Evolutionary conservation across 2,113 vertebrate genomes (phyloP).

Genomic region (Hydropotes inermis): DNA sequence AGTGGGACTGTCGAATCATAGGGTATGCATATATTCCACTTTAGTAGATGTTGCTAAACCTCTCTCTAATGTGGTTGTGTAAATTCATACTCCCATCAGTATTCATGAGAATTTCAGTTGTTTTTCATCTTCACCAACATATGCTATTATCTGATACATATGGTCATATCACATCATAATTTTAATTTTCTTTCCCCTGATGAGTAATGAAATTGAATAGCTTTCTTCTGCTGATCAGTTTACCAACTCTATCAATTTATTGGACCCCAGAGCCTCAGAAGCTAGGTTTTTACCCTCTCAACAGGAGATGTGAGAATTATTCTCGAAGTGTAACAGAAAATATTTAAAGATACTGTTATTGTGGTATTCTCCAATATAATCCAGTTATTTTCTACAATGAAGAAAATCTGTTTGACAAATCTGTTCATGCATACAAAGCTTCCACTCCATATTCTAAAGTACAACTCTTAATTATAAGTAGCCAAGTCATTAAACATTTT

Average conservation of each 20-base stretch:
- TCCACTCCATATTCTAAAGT: background rate
- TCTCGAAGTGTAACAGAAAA: background rate
- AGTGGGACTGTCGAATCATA: background rate
- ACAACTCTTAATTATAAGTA: background rate
- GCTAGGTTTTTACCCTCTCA: background rate
- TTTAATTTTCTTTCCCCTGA: constrained; percentile 8
- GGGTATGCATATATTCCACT: background rate
- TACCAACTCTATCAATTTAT: background rate
- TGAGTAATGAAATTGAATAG: background rate
- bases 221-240: background rate
- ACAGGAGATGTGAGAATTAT: background rate
- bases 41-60: background rate
- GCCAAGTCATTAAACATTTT: background rate
- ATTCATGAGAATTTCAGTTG: background rate
- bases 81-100: background rate
- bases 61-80: background rate
- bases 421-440: background rate
- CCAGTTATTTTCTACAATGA: background rate
- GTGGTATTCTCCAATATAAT: background rate
- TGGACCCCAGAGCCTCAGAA: background rate
- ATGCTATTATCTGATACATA: background rate
- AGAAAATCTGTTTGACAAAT: background rate
- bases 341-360: background rate
- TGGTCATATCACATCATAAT: background rate
- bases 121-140: background rate